A percentile compares a stretch with the other conserved stretches of the same genome.
Conservation (phyloP, 2,113 vertebrate species). For the Corythornis cristatus region DNA sequence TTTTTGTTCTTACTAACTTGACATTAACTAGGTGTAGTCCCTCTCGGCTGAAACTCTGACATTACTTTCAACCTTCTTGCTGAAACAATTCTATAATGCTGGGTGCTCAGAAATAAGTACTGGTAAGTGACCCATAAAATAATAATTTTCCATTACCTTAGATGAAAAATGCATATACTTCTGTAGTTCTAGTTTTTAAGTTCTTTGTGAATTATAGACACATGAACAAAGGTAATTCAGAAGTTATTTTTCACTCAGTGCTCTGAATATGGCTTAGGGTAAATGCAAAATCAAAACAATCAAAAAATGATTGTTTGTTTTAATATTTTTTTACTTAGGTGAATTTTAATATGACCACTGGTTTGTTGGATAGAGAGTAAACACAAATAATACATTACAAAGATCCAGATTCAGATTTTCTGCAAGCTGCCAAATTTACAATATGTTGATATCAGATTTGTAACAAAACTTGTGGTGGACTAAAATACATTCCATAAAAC, state of each 20-base stretch:
- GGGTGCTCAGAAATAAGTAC: not conserved
- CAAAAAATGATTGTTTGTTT: not conserved
- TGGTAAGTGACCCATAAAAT: conserved; percentile 34
- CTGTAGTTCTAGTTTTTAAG: not conserved
- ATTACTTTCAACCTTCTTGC: not conserved
- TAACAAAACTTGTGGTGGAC: not conserved
- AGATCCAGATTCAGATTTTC: not conserved
- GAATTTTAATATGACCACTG: not conserved
- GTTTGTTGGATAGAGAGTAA: not conserved
- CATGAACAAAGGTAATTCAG: conserved; percentile 23
- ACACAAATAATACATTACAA: not conserved
- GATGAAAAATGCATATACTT: conserved; percentile 52
- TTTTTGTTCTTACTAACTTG: not conserved
- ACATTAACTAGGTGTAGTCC: not conserved
- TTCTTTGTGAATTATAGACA: conserved; percentile 37
- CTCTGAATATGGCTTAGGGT: conserved; percentile 22
- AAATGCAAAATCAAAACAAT: not conserved
- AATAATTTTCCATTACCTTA: conserved; percentile 50
- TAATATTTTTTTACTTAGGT: not conserved
- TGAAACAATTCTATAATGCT: not conserved
- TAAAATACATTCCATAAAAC: not conserved
- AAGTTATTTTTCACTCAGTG: conserved; percentile 47
- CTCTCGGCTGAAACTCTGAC: not conserved
- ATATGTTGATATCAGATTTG: not conserved
- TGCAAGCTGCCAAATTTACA: not conserved